phyloP scores from a whole-genome alignment of 2,888 invertebrate species.

The Apodemia zela region DNA sequence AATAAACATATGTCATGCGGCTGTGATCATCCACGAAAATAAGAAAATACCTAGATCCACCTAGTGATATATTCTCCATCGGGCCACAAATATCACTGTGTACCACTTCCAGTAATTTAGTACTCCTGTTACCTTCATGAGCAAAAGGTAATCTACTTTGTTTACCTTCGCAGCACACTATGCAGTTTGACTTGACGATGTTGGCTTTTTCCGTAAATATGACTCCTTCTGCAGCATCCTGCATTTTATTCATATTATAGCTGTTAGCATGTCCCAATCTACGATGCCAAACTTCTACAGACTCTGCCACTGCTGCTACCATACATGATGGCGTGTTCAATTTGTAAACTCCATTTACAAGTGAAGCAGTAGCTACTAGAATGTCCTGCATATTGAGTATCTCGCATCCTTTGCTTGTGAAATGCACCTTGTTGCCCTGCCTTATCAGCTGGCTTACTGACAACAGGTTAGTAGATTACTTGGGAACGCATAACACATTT shows the following conservation, averaged over 20 bases:
- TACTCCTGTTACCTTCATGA: slow-evolving; percentile 26
- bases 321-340: slow-evolving; percentile 22
- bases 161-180: slow-evolving; percentile 32
- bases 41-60: slow-evolving; percentile 32
- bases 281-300: slow-evolving; percentile 26
- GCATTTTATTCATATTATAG: slow-evolving; percentile 26
- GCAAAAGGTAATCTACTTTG: slow-evolving; percentile 31
- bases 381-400: slow-evolving; percentile 24
- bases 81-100: too few species aligned
- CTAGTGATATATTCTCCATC: too few species aligned
- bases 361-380: slow-evolving; percentile 23
- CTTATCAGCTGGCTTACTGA: slow-evolving; percentile 27
- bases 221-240: slow-evolving; percentile 21
- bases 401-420: slow-evolving; percentile 22
- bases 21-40: slow-evolving; percentile 34
- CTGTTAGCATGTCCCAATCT: slow-evolving; percentile 28
- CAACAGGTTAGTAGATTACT: slow-evolving; percentile 25
- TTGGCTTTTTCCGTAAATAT: slow-evolving; percentile 16
- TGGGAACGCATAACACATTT: slow-evolving; percentile 26
- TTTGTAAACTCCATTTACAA: slow-evolving; percentile 29
- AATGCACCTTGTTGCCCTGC: slow-evolving; percentile 27
- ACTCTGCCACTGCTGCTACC: slow-evolving; percentile 21
- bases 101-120: too few species aligned
- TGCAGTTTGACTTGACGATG: slow-evolving; percentile 25
- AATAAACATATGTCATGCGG: slow-evolving; percentile 29